phyloP scores from a whole-genome alignment of 1,140 invertebrate species.

The Nymphalis io region DNA sequence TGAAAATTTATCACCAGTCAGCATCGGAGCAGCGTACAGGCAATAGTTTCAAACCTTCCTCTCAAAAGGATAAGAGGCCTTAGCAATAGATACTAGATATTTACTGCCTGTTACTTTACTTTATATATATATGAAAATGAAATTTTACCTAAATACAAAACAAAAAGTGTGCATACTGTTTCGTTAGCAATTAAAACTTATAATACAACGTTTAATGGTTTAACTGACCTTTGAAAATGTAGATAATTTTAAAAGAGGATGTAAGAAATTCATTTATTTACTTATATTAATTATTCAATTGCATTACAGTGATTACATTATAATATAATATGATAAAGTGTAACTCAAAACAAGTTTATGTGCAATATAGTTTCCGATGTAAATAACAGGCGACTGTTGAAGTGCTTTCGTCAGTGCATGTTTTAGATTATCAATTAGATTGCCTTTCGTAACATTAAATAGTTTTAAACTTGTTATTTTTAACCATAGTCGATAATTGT shows the following conservation, averaged over 20 bases:
- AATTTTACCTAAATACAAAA: too few species aligned
- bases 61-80: too few species aligned
- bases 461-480: slow-evolving; percentile 37
- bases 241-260: slow-evolving; percentile 3
- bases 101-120: too few species aligned
- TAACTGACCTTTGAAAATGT: neutral
- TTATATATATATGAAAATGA: too few species aligned
- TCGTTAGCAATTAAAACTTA: too few species aligned
- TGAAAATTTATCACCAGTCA: too few species aligned
- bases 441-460: slow-evolving; percentile 33
- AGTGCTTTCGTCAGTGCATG: slow-evolving; percentile 42
- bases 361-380: slow-evolving; percentile 34
- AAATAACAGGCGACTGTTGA: slow-evolving; percentile 22
- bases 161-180: too few species aligned
- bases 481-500: slow-evolving; percentile 16
- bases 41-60: too few species aligned
- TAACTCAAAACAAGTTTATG: slow-evolving; percentile 28
- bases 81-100: too few species aligned
- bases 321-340: slow-evolving; percentile 28
- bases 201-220: too few species aligned
- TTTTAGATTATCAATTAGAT: slow-evolving; percentile 48
- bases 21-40: too few species aligned
- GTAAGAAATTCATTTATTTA: slow-evolving; percentile 1
- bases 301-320: slow-evolving; percentile 12
- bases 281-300: slow-evolving; percentile 17